These are phyloP conservation scores for Tipula helvola DNA, from an alignment of 2,888 invertebrate species.

Conservation along the genomic window DNA sequence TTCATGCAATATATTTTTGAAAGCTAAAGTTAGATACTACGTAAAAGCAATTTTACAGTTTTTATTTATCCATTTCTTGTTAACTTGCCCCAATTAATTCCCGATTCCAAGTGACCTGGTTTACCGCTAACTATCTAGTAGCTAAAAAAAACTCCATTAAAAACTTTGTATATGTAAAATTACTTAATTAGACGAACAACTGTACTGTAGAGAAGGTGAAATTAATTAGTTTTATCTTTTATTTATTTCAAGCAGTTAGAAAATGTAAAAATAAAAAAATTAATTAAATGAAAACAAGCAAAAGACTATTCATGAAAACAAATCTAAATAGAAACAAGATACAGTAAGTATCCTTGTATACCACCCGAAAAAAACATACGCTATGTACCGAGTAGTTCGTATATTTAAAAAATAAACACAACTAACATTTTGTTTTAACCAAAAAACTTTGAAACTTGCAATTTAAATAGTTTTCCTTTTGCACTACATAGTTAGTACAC, in stretches of 20 bases:
- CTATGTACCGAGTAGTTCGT: background rate
- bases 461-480: background rate
- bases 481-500: background rate
- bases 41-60: too few relatives aligned
- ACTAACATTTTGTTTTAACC: background rate
- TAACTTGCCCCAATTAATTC: background rate
- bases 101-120: background rate
- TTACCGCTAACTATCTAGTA: background rate
- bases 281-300: background rate
- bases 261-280: background rate
- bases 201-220: background rate
- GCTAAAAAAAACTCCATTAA: background rate
- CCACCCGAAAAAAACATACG: background rate
- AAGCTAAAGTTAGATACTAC: too few relatives aligned
- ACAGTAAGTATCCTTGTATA: background rate
- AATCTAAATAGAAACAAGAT: background rate
- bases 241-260: background rate
- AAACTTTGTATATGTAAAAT: background rate
- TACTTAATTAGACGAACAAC: background rate
- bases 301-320: background rate
- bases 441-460: background rate
- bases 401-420: background rate
- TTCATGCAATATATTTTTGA: too few relatives aligned
- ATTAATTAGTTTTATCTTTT: background rate
- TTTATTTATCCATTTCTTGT: background rate